Evolutionary conservation across 2,888 invertebrate genomes (phyloP), one percentile per base, ranked within the genome.

Genomic region (Ochropleura leucogaster): DNA sequence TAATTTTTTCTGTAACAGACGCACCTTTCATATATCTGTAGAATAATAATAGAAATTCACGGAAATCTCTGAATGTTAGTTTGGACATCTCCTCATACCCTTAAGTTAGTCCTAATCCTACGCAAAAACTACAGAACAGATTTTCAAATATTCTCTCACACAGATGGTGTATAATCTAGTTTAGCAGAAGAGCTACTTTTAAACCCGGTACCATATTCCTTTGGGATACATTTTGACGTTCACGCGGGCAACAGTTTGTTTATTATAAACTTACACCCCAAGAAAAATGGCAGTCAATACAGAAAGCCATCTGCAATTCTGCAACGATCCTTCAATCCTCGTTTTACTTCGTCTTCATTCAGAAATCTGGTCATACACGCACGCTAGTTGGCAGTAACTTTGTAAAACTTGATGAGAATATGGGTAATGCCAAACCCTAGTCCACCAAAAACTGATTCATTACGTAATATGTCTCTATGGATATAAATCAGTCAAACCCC

Each of bases 401-500:
- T 42, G 42, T 60, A 12, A 40, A 42, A n/a, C n/a, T 60, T 42
- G 18, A 12, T 9, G 42, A 60, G 42, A 40, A 60, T 59, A 40
- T 40, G 18, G 60, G 10, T 42, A 12, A 30, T 30, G 3, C 1
- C 7, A 62, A 62, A 62, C 12, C 12, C 12, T 7, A 44, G 44
- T 14, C n/a, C 7, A 62, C 5, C 62, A 44, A 57, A 44, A 62
- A 20, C 59, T 40, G 30, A 59, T 40, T 40, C 4, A n/a, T 44
- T 62, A 1, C 44, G 62, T 62, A 14, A 62, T 62, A 20, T 7
- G 0, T 62, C 30, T 40, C 9, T 20, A 18, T 57, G 59, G 59
- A 67, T 12, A 57, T 80, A 67, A 80, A 68, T 65, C 74, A 79
- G 8, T 68, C 59, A 65, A 47, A 51, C 68, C 16, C 64, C 64